Evolutionary conservation across 2,888 invertebrate species (phyloP).

Genomic region (Drosophila fungiperda): DNA sequence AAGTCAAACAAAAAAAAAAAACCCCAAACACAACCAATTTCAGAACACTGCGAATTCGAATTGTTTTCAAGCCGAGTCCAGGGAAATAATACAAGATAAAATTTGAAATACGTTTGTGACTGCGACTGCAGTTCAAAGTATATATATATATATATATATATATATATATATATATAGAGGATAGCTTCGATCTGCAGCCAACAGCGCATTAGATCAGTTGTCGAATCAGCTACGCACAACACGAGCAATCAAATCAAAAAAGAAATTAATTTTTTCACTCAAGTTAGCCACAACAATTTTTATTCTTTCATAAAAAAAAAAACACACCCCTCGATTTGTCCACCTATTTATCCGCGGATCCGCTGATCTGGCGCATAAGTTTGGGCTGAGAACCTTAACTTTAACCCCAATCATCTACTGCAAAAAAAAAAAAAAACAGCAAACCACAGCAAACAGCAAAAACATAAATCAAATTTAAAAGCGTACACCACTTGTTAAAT

Average conservation of each 20-base stretch:
- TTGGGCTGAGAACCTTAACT: slow-evolving; percentile 11
- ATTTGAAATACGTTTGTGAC: slow-evolving; percentile 15
- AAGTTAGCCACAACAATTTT: slow-evolving; percentile 15
- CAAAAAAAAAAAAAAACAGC: slow-evolving; percentile 2
- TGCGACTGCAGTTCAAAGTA: slow-evolving; percentile 15
- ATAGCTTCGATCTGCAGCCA: slow-evolving; percentile 35
- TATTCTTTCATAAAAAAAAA: slow-evolving; percentile 16
- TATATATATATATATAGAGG: background rate
- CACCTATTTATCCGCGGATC: slow-evolving; percentile 16
- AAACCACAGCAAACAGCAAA: slow-evolving; percentile 18
- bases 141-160: background rate
- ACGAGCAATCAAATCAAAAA: slow-evolving; percentile 66
- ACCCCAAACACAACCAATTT: background rate
- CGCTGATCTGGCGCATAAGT: slow-evolving; percentile 7
- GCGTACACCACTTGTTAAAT: slow-evolving; percentile 26
- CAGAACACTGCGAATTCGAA: slow-evolving; percentile 8
- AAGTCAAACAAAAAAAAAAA: slow-evolving; percentile 12
- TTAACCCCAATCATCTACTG: slow-evolving; percentile 18
- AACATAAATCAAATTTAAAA: slow-evolving; percentile 18
- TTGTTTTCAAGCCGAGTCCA: slow-evolving; percentile 30
- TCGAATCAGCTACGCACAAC: slow-evolving; percentile 18
- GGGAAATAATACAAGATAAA: background rate
- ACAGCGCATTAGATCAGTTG: background rate
- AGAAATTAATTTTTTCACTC: slow-evolving; percentile 77
- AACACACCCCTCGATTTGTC: slow-evolving; percentile 5